These are phyloP conservation scores for Hippocampus guttulatus DNA, from an alignment of 2,113 vertebrate genomes.

Conservation along the genomic window DNA sequence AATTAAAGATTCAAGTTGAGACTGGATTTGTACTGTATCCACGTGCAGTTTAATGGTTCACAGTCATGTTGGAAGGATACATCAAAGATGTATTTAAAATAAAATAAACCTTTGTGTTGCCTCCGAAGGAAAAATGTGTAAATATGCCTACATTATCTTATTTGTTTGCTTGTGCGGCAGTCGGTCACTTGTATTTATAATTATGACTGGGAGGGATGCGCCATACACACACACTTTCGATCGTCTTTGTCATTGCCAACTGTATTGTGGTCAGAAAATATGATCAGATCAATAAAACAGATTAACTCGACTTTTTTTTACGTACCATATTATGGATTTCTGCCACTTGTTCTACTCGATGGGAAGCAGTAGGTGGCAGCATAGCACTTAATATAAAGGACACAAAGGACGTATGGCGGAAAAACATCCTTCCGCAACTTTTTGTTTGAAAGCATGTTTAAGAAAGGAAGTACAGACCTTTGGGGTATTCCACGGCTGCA, in stretches of 20 bases:
- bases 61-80: slow-evolving; percentile 7
- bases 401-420: not conserved
- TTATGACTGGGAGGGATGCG: slow-evolving; percentile 56
- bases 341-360: not conserved
- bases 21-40: slow-evolving; percentile 39
- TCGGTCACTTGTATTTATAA: slow-evolving; percentile 62
- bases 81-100: not conserved
- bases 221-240: slow-evolving; percentile 49
- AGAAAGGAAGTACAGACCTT: slow-evolving; percentile 26
- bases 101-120: slow-evolving; percentile 10
- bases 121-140: slow-evolving; percentile 65
- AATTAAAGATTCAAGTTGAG: slow-evolving; percentile 8
- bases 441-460: not conserved
- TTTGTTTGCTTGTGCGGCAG: slow-evolving; percentile 56
- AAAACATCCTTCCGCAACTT: not conserved
- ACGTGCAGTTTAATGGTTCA: slow-evolving; percentile 16
- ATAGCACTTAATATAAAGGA: slow-evolving; percentile 19
- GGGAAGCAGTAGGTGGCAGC: slow-evolving; percentile 54
- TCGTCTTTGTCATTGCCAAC: slow-evolving; percentile 61
- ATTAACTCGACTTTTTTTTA: not conserved
- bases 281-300: slow-evolving; percentile 66
- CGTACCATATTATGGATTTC: no score
- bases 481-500: slow-evolving; percentile 38
- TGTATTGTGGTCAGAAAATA: slow-evolving; percentile 62
- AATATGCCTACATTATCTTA: slow-evolving; percentile 61